Evolutionary conservation across 2,797 vertebrate genomes (phyloP), one percentile per base, ranked within the genome.

Genomic region (Decapterus maruadsi): DNA sequence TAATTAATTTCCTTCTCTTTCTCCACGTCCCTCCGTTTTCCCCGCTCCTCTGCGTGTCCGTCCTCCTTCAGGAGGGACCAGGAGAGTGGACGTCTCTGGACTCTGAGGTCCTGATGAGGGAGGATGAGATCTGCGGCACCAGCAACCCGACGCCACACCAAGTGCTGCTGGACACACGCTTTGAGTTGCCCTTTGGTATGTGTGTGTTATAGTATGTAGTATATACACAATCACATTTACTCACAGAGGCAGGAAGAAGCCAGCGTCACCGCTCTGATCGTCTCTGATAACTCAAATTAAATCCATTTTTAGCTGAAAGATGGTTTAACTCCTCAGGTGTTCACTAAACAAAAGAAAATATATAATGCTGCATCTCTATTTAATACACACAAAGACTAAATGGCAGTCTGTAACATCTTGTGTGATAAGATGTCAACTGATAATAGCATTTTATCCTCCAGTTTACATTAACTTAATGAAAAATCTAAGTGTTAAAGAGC

Each of bases 141-240:
- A 95, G 90, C 91, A 98, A 96, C 85, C 98, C 98, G 0, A 99
- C 98, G 16, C 94, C 95, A 40, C 98, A 99, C 89, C 95, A 96
- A 86, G 97, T 99, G 90, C 92, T 99, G 89, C 95, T 99, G 93
- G 98, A 99, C 87, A 92, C 96, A 1, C 96, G 97, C 89, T 99
- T 99, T 65, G 98, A 99, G 86, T 90, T 99, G 65, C 98, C 98
- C 53, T 98, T 98, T 48, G 98, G 98, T 99, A 84, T 87, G 95
- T 26, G 11, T 34, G 31, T 5, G 6, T 34, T 26, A 26, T n/a
- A n/a, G n/a, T n/a, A 5, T 34, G 31, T 34, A 34, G 11, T 1
- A 16, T 6, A 0, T 6, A 57, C 9, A 60, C 14, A 50, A 50
- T 54, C 20, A 19, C 42, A 14, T 10, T 20, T 6, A 7, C 6